Evolutionary conservation across 2,888 invertebrate genomes (phyloP), one percentile per base, ranked within the genome.

Genomic region (Melipona beecheii): DNA sequence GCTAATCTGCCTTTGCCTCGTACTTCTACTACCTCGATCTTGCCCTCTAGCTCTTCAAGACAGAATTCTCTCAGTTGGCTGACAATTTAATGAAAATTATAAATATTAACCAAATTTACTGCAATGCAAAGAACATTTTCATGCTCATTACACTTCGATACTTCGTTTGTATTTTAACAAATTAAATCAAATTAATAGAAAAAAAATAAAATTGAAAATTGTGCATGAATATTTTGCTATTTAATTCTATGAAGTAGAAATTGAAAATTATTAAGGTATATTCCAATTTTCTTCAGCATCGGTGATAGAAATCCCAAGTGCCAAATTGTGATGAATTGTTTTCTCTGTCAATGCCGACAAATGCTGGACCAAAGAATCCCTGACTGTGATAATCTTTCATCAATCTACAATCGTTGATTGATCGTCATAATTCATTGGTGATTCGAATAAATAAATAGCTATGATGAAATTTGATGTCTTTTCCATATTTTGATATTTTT

Each of bases 1-100:
- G 93, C 93, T 93, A 93, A 93, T 93, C 93, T 93, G 92, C 91
- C 91, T 92, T 93, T 89, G 90, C 91, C 91, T 90, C 91, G 86
- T 84, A 77, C 86, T 87, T 85, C 87, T 84, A 54, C 86, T 79
- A 75, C 81, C 84, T 82, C 71, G 75, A 83, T 81, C 86, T 81
- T 85, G 74, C 84, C 83, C 69, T 66, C 79, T 64, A 79, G 54
- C 65, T 56, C 75, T 31, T 52, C 68, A 31, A 52, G 21, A 62
- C 73, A 27, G 66, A 74, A 54, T 75, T 70, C 75, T 69, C 64
- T 58, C 77, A 31, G 74, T 58, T 68, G 49, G 50, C 68, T 79
- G 49, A 54, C 58, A 72, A 75, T 83, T 75, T 83, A 75, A n/a
- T 31, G 62, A 75, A 65, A 78, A 78, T 72, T 78, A 75, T 21